Evolutionary conservation across 2,113 vertebrate species (phyloP), one percentile per base, ranked within the genome.

Genomic region (Pseudorasbora parva): DNA sequence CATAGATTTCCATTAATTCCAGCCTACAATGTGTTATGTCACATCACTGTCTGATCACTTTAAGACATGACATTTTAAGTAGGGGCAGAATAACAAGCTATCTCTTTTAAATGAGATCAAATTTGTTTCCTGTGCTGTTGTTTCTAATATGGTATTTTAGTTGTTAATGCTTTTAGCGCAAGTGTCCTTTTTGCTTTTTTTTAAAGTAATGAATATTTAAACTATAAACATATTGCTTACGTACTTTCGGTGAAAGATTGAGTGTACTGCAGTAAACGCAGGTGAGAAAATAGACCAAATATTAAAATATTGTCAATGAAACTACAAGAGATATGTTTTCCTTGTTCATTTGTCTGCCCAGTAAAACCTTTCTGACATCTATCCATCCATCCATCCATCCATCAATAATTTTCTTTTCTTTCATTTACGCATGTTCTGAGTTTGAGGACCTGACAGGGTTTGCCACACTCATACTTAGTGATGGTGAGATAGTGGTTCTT

Each of bases 161-260:
- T 7, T 66, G n/a, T 33, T 21, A 5, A 21, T 33, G 62, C 60
- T 81, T 81, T 60, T 64, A 64, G 41, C 47, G 77, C 45, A 41
- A 17, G 17, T 69, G 3, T 69, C 6, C 54, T 69, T 77, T n/a
- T 41, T 23, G 12, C 12, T 57, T 77, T 69, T 41, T 37, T 54
- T 54, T n/a, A n/a, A 19, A 9, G 45, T 54, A 68, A 64, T 30
- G 25, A 69, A 11, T 69, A 69, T 81, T 68, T 81, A 68, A 69
- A 81, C 9, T 30, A 56, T 54, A 81, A 45, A 59, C 75, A 78
- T 79, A n/a, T 49, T 47, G 57, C 77, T 74, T 56, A 81, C 1
- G 27, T 81, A 81, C 78, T 81, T 81, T 81, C 78, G 78, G 64
- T 81, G 78, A 81, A 81, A 81, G 78, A 81, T 33, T 66, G 78